phyloP scores from a whole-genome alignment of 2,113 vertebrate species.

The Oryzias melastigma region DNA sequence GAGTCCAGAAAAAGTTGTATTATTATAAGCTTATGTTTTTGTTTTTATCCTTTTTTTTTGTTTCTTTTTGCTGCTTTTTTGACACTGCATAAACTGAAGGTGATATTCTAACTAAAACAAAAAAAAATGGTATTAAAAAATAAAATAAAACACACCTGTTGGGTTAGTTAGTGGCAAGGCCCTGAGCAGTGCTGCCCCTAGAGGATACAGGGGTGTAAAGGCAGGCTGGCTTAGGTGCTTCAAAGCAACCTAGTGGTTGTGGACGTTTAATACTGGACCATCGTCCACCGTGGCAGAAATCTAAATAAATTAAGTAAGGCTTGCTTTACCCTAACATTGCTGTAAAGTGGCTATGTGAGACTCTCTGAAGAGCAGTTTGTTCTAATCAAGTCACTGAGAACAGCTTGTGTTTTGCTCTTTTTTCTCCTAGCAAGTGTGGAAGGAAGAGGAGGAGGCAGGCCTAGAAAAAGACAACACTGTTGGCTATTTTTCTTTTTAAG shows the following conservation, averaged over 20 bases:
- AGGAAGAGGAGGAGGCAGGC: constrained; percentile 12
- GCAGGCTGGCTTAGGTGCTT: constrained; percentile 65
- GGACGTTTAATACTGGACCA: constrained; percentile 51
- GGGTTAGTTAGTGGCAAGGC: constrained; percentile 48
- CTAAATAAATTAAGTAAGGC: constrained; percentile 45
- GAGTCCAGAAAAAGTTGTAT: constrained; percentile 25
- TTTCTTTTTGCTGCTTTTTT: constrained; percentile 7
- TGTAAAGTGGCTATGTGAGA: constrained; percentile 55
- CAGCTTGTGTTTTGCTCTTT: constrained; percentile 16
- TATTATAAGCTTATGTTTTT: no score
- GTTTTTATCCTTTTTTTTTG: neutral
- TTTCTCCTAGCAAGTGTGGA: constrained; percentile 6
- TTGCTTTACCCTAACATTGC: constrained; percentile 39
- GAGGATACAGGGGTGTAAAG: constrained; percentile 68
- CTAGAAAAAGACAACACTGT: constrained; percentile 19
- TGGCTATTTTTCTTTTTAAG: constrained; percentile 8
- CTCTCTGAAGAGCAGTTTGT: constrained; percentile 35
- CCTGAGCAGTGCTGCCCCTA: constrained; percentile 72
- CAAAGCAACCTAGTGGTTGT: constrained; percentile 53
- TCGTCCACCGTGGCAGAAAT: constrained; percentile 51
- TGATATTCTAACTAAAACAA: constrained; percentile 15
- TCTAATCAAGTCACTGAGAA: constrained; percentile 41
- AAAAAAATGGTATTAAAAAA: constrained; percentile 17
- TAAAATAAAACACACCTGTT: constrained; percentile 19
- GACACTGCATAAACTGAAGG: constrained; percentile 28